Base-by-base conservation (phyloP, 1,140 invertebrate species). In the Paralvinella palmiformis region DNA sequence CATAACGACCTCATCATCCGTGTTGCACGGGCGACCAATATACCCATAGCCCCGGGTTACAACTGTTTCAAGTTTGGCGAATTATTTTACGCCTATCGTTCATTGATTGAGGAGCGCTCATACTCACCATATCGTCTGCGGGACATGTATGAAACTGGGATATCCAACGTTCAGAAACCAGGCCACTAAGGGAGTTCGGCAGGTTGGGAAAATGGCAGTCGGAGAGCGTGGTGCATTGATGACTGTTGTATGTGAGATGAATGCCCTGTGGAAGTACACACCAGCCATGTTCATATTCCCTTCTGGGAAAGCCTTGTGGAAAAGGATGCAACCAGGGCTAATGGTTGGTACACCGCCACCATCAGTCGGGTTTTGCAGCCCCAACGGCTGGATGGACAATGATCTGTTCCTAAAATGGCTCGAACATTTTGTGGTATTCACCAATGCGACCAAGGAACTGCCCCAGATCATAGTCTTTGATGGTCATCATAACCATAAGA, bases 261-360 rank as follows among this genome's bases (percentile, higher is more conserved):
- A 48, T 24, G n/a, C 44, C 2, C n/a, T 48, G n/a, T n/a, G 2
- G n/a, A 48, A 4, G 27, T 48, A 48, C 27, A n/a, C 27, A 24
- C 3, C 44, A 48, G n/a, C 44, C 4, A 48, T 48, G 44, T 48
- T 48, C 44, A 48, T 48, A n/a, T 48, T 48, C 44, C 44, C 65
- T 1, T n/a, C n/a, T n/a, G n/a, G n/a, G n/a, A n/a, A n/a, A n/a
- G n/a, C n/a, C n/a, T n/a, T n/a, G 2, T 20, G 44, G 27, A 48
- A 48, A 10, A 48, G 44, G 10, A 48, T 48, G 44, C n/a, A 4
- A 4, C n/a, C n/a, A 48, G 27, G 24, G 17, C 22, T 67, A 24
- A 59, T 64, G 52, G 59, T 5, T 32, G 62, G 62, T 37, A 55
- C 53, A 27, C 62, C 62, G 32, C 37, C 62, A 22, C 31, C 27